A percentile compares a stretch with the other conserved stretches of the same genome.
These are phyloP conservation scores for Microtus richardsoni DNA, from an alignment of 2,113 vertebrate genomes.

Conservation along the genomic window DNA sequence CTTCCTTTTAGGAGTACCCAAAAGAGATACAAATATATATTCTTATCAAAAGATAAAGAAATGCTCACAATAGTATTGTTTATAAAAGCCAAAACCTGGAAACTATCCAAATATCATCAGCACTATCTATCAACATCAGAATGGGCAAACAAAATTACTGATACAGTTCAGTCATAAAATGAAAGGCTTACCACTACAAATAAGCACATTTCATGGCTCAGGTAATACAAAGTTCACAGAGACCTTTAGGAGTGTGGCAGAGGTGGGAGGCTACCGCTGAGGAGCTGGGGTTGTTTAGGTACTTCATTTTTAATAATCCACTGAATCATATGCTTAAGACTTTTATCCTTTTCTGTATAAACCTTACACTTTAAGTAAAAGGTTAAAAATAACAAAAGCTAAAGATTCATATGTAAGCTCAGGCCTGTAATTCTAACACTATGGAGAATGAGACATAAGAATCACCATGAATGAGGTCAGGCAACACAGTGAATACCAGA, in stretches of 20 bases:
- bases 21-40: not conserved
- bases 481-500: not conserved
- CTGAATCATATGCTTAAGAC: not conserved
- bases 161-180: not conserved
- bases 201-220: not conserved
- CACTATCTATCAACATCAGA: not conserved
- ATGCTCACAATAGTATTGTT: not conserved
- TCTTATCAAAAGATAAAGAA: not conserved
- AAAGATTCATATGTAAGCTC: not conserved
- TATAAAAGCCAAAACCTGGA: conserved; percentile 9
- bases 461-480: not conserved
- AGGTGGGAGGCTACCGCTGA: not conserved
- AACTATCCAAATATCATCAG: not conserved
- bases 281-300: not conserved
- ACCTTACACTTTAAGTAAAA: not conserved
- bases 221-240: not conserved
- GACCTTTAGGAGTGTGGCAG: not conserved
- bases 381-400: conserved; percentile 34
- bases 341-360: not conserved
- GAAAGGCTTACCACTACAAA: not conserved
- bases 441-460: not conserved
- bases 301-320: not conserved
- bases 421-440: not conserved
- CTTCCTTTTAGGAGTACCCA: not conserved
- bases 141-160: not conserved